Percentiles rank a stretch among this genome's conserved stretches.
phyloP scores from a whole-genome alignment of 2,113 vertebrate genomes.

The Aplodontia rufa region DNA sequence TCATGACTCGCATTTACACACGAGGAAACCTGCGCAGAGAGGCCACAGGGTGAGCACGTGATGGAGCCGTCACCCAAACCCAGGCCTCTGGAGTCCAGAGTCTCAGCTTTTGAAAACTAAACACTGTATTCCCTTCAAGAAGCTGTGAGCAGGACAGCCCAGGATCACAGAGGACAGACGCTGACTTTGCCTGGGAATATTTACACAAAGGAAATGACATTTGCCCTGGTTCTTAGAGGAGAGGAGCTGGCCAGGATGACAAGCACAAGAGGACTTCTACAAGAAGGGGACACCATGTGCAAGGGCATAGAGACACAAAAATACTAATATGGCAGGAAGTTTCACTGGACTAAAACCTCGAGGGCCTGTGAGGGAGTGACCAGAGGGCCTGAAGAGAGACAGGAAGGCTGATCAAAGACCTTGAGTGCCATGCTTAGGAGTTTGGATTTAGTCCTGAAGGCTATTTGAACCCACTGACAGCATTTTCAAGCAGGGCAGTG shows the following conservation, averaged over 20 bases:
- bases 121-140: not conserved
- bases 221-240: slow-evolving; percentile 25
- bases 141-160: not conserved
- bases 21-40: not conserved
- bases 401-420: not conserved
- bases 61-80: not conserved
- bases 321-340: not conserved
- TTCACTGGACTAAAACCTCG: not conserved
- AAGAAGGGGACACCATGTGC: not conserved
- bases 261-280: not conserved
- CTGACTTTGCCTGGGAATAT: slow-evolving; percentile 32
- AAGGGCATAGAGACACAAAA: not conserved
- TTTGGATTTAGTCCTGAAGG: not conserved
- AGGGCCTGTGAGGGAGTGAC: accelerated
- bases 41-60: not conserved
- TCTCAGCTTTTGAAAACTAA: not conserved
- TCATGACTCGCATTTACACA: not conserved
- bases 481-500: not conserved
- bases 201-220: slow-evolving; percentile 58
- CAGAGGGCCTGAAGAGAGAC: not conserved
- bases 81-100: not conserved
- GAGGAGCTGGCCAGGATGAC: not conserved
- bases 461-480: not conserved
- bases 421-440: not conserved
- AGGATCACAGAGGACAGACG: not conserved